phyloP scores from a whole-genome alignment of 1,140 invertebrate genomes.

The Teleogryllus occipitalis region DNA sequence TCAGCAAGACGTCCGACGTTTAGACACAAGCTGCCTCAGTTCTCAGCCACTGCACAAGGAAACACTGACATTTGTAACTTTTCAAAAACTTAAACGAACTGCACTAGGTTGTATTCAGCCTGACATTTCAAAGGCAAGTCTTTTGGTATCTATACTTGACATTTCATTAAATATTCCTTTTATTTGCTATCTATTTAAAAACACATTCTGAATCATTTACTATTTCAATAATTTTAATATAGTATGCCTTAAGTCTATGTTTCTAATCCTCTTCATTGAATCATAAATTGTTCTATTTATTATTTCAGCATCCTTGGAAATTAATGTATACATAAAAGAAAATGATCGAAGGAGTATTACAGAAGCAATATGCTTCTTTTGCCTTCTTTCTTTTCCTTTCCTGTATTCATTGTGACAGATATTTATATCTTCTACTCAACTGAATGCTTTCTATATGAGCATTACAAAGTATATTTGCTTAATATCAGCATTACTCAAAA shows the following conservation, averaged over 20 bases:
- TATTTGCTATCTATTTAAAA: background rate
- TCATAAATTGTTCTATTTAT: no score
- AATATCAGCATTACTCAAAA: background rate
- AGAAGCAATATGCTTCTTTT: no score
- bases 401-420: no score
- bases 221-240: no score
- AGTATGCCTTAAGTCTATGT: no score
- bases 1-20: background rate
- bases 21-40: slow-evolving; percentile 3
- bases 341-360: no score
- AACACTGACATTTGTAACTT: background rate
- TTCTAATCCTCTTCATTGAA: no score
- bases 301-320: no score
- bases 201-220: background rate
- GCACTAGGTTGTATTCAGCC: background rate
- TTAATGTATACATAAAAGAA: no score
- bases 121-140: background rate
- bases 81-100: background rate
- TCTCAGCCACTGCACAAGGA: background rate
- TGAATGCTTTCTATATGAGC: background rate
- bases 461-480: background rate
- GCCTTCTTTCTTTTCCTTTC: no score
- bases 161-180: background rate
- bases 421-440: background rate
- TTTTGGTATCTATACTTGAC: background rate